A percentile compares a stretch with the other conserved stretches of the same genome.
phyloP scores from a whole-genome alignment of 2,113 vertebrate genomes.

The Sylvietta virens region DNA sequence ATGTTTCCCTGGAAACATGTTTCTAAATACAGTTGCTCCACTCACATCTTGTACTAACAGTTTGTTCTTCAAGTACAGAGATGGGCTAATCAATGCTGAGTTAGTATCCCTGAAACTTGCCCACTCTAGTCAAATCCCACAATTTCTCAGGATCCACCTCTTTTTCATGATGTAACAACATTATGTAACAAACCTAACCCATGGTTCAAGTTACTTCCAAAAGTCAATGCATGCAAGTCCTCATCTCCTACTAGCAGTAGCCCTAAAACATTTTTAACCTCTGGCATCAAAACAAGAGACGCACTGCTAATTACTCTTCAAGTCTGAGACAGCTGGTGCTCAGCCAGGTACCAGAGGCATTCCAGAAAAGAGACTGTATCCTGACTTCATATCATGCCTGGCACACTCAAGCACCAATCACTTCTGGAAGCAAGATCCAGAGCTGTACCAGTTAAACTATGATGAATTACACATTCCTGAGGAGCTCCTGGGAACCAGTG shows the following conservation, averaged over 20 bases:
- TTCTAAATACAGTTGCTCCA: constrained; percentile 21
- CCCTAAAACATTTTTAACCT: not conserved
- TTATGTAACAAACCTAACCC: not conserved
- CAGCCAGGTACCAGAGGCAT: not conserved
- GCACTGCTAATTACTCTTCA: not conserved
- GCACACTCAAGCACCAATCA: not conserved
- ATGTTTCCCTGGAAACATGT: constrained; percentile 47
- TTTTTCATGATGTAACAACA: not conserved
- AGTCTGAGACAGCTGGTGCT: not conserved
- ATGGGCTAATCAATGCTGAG: not conserved
- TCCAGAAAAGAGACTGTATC: not conserved
- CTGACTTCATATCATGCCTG: not conserved
- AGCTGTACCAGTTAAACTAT: not conserved
- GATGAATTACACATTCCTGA: not conserved
- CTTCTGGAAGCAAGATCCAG: not conserved
- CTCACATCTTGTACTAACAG: constrained; percentile 3
- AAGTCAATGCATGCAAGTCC: not conserved
- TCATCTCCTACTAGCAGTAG: not conserved
- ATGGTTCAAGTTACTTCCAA: not conserved
- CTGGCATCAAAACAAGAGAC: not conserved
- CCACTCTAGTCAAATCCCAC: not conserved
- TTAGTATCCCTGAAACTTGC: not conserved
- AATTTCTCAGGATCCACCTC: not conserved
- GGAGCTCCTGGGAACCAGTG: not conserved
- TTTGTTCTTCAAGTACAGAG: constrained; percentile 63